Percentiles rank a stretch among this genome's conserved stretches.
These are phyloP conservation scores for Drosophila tristis DNA, from an alignment of 1,140 invertebrate genomes.

Conservation along the genomic window DNA sequence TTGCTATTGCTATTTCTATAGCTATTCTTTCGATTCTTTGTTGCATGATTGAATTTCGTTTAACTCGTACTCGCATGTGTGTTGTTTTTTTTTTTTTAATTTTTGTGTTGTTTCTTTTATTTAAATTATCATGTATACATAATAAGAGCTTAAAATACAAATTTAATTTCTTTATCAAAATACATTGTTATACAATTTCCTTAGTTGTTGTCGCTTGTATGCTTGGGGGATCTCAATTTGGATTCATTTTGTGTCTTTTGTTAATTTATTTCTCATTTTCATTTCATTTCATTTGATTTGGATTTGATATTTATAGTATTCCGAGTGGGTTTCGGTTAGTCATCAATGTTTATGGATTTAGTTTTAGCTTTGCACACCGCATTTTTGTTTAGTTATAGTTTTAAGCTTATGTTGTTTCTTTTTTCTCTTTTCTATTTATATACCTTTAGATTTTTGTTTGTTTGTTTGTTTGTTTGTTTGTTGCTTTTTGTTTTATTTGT, in stretches of 20 bases:
- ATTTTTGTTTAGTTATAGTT: slow-evolving; percentile 33
- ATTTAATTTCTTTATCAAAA: slow-evolving; percentile 80
- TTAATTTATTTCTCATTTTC: slow-evolving; percentile 38
- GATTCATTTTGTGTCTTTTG: slow-evolving; percentile 1
- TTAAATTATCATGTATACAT: slow-evolving; percentile 79
- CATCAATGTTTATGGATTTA: slow-evolving; percentile 54
- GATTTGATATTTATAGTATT: slow-evolving; percentile 29
- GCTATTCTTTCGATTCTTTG: too few species aligned
- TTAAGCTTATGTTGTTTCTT: slow-evolving; percentile 38
- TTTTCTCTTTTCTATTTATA: slow-evolving; percentile 2
- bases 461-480: background rate
- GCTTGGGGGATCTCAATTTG: slow-evolving; percentile 30
- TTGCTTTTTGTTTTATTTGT: slow-evolving; percentile 34
- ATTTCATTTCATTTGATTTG: background rate
- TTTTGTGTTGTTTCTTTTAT: slow-evolving; percentile 48
- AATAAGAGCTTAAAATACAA: slow-evolving; percentile 77
- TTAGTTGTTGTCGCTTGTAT: slow-evolving; percentile 58
- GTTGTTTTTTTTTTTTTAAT: too few species aligned
- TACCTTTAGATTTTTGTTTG: background rate
- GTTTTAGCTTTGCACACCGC: slow-evolving; percentile 59
- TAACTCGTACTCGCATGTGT: too few species aligned
- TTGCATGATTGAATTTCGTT: too few species aligned
- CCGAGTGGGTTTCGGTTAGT: slow-evolving; percentile 43
- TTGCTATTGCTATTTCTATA: too few species aligned
- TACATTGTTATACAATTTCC: slow-evolving; percentile 82